Evolutionary conservation across 2,113 vertebrate species (phyloP).

Genomic region (Puffinus mauretanicus): DNA sequence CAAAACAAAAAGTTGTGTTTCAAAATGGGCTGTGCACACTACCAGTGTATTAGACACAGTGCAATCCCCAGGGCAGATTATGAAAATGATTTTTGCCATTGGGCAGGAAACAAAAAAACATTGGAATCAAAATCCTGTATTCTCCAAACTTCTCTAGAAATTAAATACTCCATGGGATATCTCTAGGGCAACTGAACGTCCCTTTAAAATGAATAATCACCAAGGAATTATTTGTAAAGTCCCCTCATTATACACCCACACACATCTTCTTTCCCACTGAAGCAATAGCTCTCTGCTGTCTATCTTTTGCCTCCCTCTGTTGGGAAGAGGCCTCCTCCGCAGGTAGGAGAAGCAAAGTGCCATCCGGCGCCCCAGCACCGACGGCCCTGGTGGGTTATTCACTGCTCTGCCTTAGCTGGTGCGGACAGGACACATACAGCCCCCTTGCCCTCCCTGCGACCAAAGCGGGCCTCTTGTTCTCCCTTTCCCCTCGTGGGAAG

Average conservation of each 20-base stretch:
- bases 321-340: not conserved
- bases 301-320: slow-evolving; percentile 35
- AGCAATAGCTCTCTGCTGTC: not conserved
- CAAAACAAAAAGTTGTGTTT: slow-evolving; percentile 14
- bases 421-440: accelerated
- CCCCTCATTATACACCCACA: slow-evolving; percentile 33
- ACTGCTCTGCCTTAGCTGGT: not conserved
- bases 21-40: not conserved
- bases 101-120: not conserved
- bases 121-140: not conserved
- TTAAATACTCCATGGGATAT: not conserved
- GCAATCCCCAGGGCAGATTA: not conserved
- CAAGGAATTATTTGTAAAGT: slow-evolving; percentile 26
- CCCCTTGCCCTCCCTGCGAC: no score
- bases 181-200: not conserved
- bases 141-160: not conserved
- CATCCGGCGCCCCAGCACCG: accelerated
- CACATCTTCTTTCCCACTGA: not conserved
- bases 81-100: not conserved
- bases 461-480: not conserved
- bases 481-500: accelerated
- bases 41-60: not conserved
- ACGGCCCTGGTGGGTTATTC: not conserved
- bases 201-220: slow-evolving; percentile 27
- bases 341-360: not conserved